These are phyloP conservation scores for Scomber colias DNA, from an alignment of 2,113 vertebrate species.

Conservation along the genomic window DNA sequence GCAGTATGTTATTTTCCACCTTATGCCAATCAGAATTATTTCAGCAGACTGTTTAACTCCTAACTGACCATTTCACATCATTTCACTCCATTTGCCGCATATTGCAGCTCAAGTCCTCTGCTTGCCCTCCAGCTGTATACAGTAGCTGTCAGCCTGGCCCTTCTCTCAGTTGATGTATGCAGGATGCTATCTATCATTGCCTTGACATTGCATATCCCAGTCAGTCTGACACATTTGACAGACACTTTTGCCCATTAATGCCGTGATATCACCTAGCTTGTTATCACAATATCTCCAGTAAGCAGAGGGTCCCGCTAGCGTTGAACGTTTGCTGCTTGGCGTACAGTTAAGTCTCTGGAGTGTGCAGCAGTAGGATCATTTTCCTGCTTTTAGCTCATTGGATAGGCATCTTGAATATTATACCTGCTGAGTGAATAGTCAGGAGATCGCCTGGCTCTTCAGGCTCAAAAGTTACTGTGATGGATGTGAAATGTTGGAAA, in stretches of 20 bases:
- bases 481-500: slow-evolving; percentile 74
- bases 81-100: slow-evolving; percentile 58
- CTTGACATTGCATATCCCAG: slow-evolving; percentile 61
- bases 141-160: slow-evolving; percentile 63
- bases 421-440: slow-evolving; percentile 41
- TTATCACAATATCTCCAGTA: slow-evolving; percentile 50
- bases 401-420: slow-evolving; percentile 32
- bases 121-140: slow-evolving; percentile 68
- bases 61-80: slow-evolving; percentile 44
- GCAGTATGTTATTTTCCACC: slow-evolving; percentile 7
- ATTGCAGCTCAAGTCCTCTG: slow-evolving; percentile 62
- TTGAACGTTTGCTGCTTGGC: background rate
- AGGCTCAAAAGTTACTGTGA: slow-evolving; percentile 56
- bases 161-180: slow-evolving; percentile 52
- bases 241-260: slow-evolving; percentile 66
- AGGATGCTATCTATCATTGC: slow-evolving; percentile 73
- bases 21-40: slow-evolving; percentile 15
- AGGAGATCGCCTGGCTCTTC: slow-evolving; percentile 43
- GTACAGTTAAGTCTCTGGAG: background rate
- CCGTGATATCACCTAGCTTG: slow-evolving; percentile 56
- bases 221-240: slow-evolving; percentile 67
- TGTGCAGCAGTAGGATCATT: slow-evolving; percentile 13
- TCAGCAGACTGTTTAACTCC: slow-evolving; percentile 28
- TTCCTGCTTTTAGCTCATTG: background rate
- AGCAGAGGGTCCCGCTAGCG: background rate